Conservation (phyloP, 2,113 vertebrate species). For the Aphyosemion australe region DNA sequence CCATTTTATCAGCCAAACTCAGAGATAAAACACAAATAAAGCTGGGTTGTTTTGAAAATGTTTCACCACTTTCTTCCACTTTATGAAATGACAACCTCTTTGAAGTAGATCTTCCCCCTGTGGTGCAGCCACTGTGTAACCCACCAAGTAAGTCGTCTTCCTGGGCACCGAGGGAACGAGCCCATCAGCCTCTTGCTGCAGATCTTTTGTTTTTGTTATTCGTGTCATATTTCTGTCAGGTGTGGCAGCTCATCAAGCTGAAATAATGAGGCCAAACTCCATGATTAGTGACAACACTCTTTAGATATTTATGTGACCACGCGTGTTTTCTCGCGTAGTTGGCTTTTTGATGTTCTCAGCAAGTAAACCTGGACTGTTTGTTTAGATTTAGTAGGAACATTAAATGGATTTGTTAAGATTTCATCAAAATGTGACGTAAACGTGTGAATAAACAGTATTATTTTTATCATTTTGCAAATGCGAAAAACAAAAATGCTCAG, state of each 20-base stretch:
- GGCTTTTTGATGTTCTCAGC: constrained; percentile 26
- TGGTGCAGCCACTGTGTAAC: constrained; percentile 48
- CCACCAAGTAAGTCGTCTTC: constrained; percentile 52
- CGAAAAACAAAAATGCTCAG: constrained; percentile 26
- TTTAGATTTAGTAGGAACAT: constrained; percentile 20
- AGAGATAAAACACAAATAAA: constrained; percentile 69
- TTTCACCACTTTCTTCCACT: constrained; percentile 67
- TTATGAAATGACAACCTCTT: constrained; percentile 68
- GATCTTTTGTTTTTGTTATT: constrained; percentile 65
- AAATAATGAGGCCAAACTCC: constrained; percentile 77
- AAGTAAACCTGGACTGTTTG: constrained; percentile 1
- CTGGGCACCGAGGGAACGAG: constrained; percentile 59
- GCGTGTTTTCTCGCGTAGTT: constrained; percentile 33
- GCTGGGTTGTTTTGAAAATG: constrained; percentile 68
- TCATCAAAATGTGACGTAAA: too few species aligned
- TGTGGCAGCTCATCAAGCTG: constrained; percentile 75
- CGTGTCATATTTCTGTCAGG: constrained; percentile 72
- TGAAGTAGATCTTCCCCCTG: constrained; percentile 69
- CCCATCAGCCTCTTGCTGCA: constrained; percentile 59
- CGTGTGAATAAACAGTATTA: too few species aligned
- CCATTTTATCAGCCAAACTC: constrained; percentile 67
- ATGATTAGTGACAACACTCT: constrained; percentile 61
- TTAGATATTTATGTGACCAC: constrained; percentile 62
- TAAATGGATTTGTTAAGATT: not conserved
- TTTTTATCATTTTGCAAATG: not conserved